Conservation (phyloP, 2,113 vertebrate species). For the Toxotes chatareus region DNA sequence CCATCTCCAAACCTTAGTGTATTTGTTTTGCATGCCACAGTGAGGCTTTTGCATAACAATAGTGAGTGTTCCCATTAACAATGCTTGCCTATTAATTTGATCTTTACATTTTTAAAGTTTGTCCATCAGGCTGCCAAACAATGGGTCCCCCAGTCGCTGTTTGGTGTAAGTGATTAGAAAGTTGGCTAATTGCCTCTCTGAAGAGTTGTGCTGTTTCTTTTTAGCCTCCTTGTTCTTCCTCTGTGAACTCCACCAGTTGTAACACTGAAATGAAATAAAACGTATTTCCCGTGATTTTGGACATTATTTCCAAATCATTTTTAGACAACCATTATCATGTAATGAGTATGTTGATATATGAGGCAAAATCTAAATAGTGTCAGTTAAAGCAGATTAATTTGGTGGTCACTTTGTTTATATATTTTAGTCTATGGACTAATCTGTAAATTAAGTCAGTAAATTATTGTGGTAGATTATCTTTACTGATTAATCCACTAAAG, state of each 20-base stretch:
- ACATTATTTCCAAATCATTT: not conserved
- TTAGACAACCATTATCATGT: not conserved
- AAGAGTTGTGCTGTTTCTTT: slow-evolving; percentile 62
- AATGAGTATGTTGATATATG: not conserved
- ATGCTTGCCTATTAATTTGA: slow-evolving; percentile 79
- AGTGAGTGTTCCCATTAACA: slow-evolving; percentile 78
- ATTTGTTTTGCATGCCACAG: slow-evolving; percentile 84
- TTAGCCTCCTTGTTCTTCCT: slow-evolving; percentile 32
- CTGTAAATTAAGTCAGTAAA: not conserved
- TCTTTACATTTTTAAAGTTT: slow-evolving; percentile 80
- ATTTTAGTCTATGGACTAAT: too few species aligned
- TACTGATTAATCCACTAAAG: not conserved
- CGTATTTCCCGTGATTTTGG: not conserved
- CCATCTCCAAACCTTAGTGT: slow-evolving; percentile 78
- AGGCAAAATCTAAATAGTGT: not conserved
- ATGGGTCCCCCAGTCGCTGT: slow-evolving; percentile 55
- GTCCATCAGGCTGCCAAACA: slow-evolving; percentile 76
- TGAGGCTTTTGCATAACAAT: slow-evolving; percentile 85
- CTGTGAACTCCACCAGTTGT: slow-evolving; percentile 22
- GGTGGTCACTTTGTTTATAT: not conserved
- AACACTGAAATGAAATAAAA: slow-evolving; percentile 3
- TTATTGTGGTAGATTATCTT: not conserved
- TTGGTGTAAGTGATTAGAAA: slow-evolving; percentile 73
- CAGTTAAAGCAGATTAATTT: not conserved
- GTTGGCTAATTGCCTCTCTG: slow-evolving; percentile 76